Evolutionary conservation across 2,113 vertebrate genomes (phyloP).

Genomic region (Trachemys scripta): DNA sequence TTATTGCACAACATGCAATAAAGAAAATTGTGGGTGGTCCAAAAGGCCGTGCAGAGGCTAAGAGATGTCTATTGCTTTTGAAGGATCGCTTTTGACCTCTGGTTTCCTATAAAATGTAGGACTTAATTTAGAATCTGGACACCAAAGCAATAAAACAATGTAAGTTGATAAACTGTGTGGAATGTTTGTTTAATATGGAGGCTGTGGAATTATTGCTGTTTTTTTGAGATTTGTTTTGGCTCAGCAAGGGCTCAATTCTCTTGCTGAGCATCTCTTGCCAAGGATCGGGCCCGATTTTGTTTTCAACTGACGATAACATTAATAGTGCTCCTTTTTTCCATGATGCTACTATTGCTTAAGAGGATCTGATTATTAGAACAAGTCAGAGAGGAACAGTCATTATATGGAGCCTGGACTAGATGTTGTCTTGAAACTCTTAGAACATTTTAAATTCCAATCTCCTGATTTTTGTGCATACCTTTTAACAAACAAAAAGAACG

Average conservation of each 20-base stretch:
- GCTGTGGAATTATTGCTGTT: constrained; percentile 1
- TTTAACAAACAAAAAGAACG: not conserved
- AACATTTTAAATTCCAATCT: not conserved
- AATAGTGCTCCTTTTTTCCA: constrained; percentile 1
- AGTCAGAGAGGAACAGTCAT: not conserved
- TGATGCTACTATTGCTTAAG: not conserved
- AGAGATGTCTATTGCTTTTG: constrained; percentile 16
- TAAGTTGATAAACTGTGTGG: constrained; percentile 15
- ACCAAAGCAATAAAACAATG: not conserved
- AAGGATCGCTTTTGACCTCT: constrained; percentile 27
- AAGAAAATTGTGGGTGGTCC: constrained; percentile 50
- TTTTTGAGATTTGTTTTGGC: constrained; percentile 46
- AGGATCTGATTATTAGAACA: not conserved
- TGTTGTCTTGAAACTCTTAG: not conserved
- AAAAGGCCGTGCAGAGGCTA: not conserved
- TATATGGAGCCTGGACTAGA: not conserved
- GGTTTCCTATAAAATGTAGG: not conserved
- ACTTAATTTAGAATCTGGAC: constrained; percentile 9
- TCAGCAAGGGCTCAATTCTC: not conserved
- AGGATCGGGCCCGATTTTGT: constrained; percentile 13
- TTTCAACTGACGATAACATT: constrained; percentile 38
- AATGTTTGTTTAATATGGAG: constrained; percentile 17
- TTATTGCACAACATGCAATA: not conserved
- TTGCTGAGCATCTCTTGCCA: constrained; percentile 25
- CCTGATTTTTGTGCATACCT: not conserved